phyloP scores from a whole-genome alignment of 2,888 invertebrate genomes.

The Idaea dimidiata region DNA sequence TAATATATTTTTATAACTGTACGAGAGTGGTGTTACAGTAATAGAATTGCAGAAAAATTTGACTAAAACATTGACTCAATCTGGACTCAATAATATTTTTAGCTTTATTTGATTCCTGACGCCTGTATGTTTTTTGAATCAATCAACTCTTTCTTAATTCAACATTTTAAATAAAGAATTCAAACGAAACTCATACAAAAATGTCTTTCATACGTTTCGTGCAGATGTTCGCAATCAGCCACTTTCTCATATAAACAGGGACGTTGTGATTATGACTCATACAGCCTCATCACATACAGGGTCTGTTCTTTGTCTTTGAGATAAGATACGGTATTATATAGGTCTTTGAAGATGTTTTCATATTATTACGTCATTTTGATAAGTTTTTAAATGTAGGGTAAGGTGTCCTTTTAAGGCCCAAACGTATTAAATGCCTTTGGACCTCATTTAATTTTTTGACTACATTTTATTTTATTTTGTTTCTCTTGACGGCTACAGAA shows the following conservation, averaged over 20 bases:
- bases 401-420: neutral
- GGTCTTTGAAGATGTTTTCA: neutral
- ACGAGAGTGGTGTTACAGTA: too few species aligned
- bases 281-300: neutral
- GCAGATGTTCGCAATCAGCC: neutral
- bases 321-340: neutral
- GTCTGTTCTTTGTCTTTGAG: neutral
- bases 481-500: too few species aligned
- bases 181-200: neutral
- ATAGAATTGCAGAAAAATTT: too few species aligned
- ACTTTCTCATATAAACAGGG: neutral
- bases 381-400: neutral
- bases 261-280: neutral
- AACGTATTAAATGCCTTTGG: neutral
- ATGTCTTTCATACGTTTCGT: neutral
- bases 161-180: neutral
- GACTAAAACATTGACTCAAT: too few species aligned
- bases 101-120: too few species aligned
- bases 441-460: too few species aligned
- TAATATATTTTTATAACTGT: too few species aligned
- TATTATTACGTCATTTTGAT: neutral
- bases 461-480: too few species aligned
- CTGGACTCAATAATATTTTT: too few species aligned
- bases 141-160: neutral
- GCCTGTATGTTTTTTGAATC: neutral